Evolutionary conservation across 2,113 vertebrate species (phyloP).

Genomic region (Forbesichthys agassizii): DNA sequence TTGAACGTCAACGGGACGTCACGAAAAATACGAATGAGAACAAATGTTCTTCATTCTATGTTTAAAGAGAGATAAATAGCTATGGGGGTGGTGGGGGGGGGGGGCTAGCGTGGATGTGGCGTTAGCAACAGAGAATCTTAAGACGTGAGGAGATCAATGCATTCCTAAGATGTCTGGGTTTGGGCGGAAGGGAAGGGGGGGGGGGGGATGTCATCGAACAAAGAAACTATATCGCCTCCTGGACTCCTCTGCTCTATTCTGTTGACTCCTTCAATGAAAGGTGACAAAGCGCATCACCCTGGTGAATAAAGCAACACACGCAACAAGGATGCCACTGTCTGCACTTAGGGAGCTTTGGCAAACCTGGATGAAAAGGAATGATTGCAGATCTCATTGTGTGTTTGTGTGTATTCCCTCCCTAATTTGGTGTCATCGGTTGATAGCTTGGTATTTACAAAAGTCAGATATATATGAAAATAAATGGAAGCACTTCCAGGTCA

Average conservation of each 20-base stretch:
- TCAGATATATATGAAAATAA: no score
- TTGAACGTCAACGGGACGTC: slow-evolving; percentile 13
- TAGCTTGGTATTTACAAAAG: no score
- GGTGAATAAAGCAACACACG: slow-evolving; percentile 59
- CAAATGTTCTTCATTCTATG: not conserved
- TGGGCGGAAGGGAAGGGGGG: not conserved
- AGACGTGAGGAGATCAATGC: slow-evolving; percentile 64
- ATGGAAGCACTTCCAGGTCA: no score
- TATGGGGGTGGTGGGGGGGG: not conserved
- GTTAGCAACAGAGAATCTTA: slow-evolving; percentile 43
- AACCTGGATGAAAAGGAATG: slow-evolving; percentile 31
- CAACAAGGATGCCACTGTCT: slow-evolving; percentile 45
- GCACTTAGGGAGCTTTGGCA: slow-evolving; percentile 28
- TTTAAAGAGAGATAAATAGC: slow-evolving; percentile 8
- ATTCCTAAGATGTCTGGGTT: slow-evolving; percentile 57
- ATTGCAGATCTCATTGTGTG: not conserved
- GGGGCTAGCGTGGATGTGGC: not conserved
- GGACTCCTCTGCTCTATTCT: slow-evolving; percentile 50
- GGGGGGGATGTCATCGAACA: slow-evolving; percentile 31
- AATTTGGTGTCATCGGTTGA: no score
- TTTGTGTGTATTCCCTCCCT: not conserved
- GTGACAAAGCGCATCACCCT: slow-evolving; percentile 61
- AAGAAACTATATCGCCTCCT: slow-evolving; percentile 57
- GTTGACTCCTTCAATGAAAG: slow-evolving; percentile 67
- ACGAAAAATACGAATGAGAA: slow-evolving; percentile 22